A percentile compares a stretch with the other conserved stretches of the same genome.
Conservation (phyloP, 1,140 invertebrate genomes). For the Idris sp. region DNA sequence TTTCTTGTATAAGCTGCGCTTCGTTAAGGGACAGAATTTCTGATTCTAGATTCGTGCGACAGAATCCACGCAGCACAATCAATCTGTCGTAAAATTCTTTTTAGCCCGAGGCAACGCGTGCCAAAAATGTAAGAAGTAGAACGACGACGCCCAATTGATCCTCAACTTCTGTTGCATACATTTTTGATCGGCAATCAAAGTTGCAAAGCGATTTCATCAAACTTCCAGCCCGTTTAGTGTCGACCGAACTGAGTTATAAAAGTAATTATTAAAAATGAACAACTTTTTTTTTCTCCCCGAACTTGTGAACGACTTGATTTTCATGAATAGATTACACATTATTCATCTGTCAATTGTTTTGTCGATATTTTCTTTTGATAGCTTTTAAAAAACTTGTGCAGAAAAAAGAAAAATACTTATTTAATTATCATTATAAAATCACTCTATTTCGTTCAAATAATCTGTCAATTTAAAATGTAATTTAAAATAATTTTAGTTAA, state of each 20-base stretch:
- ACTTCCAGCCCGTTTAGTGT: slow-evolving; percentile 33
- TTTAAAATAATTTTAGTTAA: no score
- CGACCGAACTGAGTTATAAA: slow-evolving; percentile 28
- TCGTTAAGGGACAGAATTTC: slow-evolving; percentile 45
- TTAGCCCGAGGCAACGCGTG: slow-evolving; percentile 37
- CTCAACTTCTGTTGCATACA: slow-evolving; percentile 40
- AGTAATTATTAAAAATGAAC: slow-evolving; percentile 51
- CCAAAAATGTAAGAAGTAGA: slow-evolving; percentile 51
- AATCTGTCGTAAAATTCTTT: slow-evolving; percentile 46
- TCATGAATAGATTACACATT: slow-evolving; percentile 23
- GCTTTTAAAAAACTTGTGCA: no score
- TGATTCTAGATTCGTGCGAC: slow-evolving; percentile 37
- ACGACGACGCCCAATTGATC: slow-evolving; percentile 20
- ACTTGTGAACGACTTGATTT: slow-evolving; percentile 14
- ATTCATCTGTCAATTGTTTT: slow-evolving; percentile 11
- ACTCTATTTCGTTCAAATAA: no score
- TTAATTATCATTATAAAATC: no score
- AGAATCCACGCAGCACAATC: slow-evolving; percentile 47
- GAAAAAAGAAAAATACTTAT: no score
- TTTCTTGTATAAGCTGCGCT: slow-evolving; percentile 34
- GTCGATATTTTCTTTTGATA: slow-evolving; percentile 12
- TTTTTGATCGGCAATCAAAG: slow-evolving; percentile 56
- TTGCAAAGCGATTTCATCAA: slow-evolving; percentile 53
- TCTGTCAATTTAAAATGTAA: no score
- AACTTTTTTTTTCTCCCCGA: slow-evolving; percentile 18